Evolutionary conservation across 2,797 vertebrate genomes (phyloP), one percentile per base, ranked within the genome.

Genomic region (Hypotaenidia okinawae): DNA sequence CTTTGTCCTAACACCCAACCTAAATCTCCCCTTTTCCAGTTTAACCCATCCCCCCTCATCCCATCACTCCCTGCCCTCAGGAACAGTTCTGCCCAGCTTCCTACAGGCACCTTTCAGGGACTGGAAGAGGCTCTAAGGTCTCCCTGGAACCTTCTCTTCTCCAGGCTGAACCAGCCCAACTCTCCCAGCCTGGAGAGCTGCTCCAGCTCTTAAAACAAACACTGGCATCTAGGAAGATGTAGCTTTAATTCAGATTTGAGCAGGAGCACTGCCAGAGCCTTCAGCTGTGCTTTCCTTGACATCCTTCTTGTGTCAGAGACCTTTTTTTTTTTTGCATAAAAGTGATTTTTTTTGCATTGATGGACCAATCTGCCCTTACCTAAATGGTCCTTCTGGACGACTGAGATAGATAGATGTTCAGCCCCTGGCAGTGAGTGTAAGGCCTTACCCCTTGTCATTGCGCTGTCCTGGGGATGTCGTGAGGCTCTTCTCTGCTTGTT

Each of bases 391-490:
- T 5, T 18, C 49, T 3, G 3, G 19, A 23, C 19, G 17, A 2
- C 52, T 19, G 54, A n/a, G n/a, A n/a, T n/a, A 43, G 41, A 43
- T 43, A 41, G 35, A 9, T 28, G 54, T 61, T 23, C 32, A 32
- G 41, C 32, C 45, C 58, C 57, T 19, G 23, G 25, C 5, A 33
- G 27, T 1, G 2, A 19, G 9, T 4, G 10, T 41, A 24, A 49
- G 24, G 62, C 16, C 6, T 49, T 33, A 21, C 18, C n/a, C 18
- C 25, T 18, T 16, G 19, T n/a, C 57, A 32, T 35, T 33, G 1
- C 3, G 1, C n/a, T 22, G 25, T 7, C 30, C 5, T 30, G 70
- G 23, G 41, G 43, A 16, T 8, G 2, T 73, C 14, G 1, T 5
- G 24, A 54, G 39, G 24, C 21, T 68, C 45, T 30, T 78, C 57